Evolutionary conservation across 1,140 invertebrate genomes (phyloP), one percentile per base, ranked within the genome.

Genomic region (Megathymus violae): DNA sequence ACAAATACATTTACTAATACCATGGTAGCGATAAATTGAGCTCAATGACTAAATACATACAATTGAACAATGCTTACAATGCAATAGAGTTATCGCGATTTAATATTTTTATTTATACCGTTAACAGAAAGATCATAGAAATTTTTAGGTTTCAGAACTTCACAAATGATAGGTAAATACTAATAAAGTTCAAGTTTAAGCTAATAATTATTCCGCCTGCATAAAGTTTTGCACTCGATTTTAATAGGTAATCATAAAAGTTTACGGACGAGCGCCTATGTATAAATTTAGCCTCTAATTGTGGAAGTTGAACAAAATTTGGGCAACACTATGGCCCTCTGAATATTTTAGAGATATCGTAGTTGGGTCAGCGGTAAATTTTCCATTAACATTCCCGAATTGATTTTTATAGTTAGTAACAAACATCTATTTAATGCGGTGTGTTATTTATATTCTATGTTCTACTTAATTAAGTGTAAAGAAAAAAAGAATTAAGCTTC

Each of bases 271-370:
- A n/a, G 38, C 48, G 52, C 52, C 52, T 64, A 64, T 59, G 62
- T 64, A 64, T 64, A 59, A 64, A 59, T 64, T 63, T 41, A 41
- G 19, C 11, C 47, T 38, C 51, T 64, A 47, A 54, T 58, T 58
- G 13, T 43, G 16, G 15, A 56, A 56, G 40, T 43, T 54, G 38
- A 22, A 27, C 47, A 25, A 54, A 54, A 54, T 54, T 54, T 41
- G 51, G 36, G 51, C 25, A 43, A 43, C 51, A 41, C 36, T 54
- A 6, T 0, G 38, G 19, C 36, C 36, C 36, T 54, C 25, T 54
- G 51, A 54, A 27, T 54, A 54, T 54, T 41, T 54, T 40, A 54
- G 51, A 14, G 17, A 41, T 54, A 41, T 22, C 31, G 14, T 41
- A 52, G 34, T 36, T 51, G 31, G 48, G 31, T 13, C 4, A 10